phyloP scores from a whole-genome alignment of 2,888 invertebrate genomes.

The Cyclophora punctaria region DNA sequence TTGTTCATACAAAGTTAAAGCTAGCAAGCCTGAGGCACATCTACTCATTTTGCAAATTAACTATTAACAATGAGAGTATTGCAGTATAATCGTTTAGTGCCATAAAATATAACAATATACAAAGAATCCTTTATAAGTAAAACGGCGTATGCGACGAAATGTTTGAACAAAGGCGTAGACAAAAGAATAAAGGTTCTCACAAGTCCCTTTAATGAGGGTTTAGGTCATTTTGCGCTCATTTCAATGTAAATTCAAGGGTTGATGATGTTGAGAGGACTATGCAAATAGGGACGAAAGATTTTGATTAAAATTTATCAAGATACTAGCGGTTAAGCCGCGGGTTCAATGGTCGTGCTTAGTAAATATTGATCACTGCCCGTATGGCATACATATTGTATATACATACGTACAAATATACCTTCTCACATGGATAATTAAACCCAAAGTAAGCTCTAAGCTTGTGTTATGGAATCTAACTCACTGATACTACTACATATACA shows the following conservation, averaged over 20 bases:
- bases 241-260: slow-evolving; percentile 68
- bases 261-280: slow-evolving; percentile 59
- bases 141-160: slow-evolving; percentile 45
- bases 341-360: too few relatives aligned
- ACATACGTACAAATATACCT: too few relatives aligned
- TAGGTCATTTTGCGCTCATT: slow-evolving; percentile 66
- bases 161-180: slow-evolving; percentile 50
- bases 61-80: not conserved
- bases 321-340: slow-evolving; percentile 2
- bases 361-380: too few relatives aligned
- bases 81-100: not conserved
- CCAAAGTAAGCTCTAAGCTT: too few relatives aligned
- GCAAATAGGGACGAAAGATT: slow-evolving; percentile 61
- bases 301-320: slow-evolving; percentile 65
- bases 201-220: slow-evolving; percentile 56
- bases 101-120: slow-evolving; percentile 9
- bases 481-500: too few relatives aligned
- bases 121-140: slow-evolving; percentile 43
- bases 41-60: too few relatives aligned
- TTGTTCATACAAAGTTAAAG: too few relatives aligned
- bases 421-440: too few relatives aligned
- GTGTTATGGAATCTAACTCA: too few relatives aligned
- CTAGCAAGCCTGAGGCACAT: too few relatives aligned
- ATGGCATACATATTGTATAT: too few relatives aligned
- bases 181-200: slow-evolving; percentile 59